Evolutionary conservation across 2,888 invertebrate species (phyloP).

Genomic region (Lasioglossum vierecki): DNA sequence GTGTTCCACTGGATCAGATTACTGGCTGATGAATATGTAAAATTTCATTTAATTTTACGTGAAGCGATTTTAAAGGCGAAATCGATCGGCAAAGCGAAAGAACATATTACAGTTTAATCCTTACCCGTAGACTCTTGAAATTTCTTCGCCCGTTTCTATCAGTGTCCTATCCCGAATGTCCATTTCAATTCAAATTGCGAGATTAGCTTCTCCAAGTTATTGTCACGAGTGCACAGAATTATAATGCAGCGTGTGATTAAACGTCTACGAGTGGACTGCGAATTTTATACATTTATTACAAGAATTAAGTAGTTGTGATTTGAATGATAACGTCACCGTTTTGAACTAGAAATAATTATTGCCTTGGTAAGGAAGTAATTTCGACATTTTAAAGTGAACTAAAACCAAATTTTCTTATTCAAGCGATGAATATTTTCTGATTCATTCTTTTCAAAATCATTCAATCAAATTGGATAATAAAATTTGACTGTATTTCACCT

Average conservation of each 20-base stretch:
- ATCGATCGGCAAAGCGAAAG: neutral
- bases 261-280: neutral
- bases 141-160: neutral
- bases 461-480: too few relatives aligned
- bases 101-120: neutral
- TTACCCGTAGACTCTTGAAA: neutral
- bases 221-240: neutral
- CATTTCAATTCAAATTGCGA: conserved; percentile 2
- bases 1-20: conserved; percentile 4
- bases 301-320: too few relatives aligned
- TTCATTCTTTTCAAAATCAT: too few relatives aligned
- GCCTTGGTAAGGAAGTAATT: too few relatives aligned
- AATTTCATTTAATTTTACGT: conserved; percentile 16
- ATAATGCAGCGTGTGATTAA: neutral
- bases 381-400: too few relatives aligned
- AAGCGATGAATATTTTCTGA: too few relatives aligned
- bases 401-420: too few relatives aligned
- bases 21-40: neutral
- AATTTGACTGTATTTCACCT: too few relatives aligned
- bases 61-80: neutral
- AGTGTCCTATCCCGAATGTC: neutral
- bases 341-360: neutral
- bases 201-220: neutral
- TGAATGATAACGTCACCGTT: too few relatives aligned
- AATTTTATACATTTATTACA: too few relatives aligned